phyloP scores from a whole-genome alignment of 2,113 vertebrate genomes.

The Cinclus mexicanus region DNA sequence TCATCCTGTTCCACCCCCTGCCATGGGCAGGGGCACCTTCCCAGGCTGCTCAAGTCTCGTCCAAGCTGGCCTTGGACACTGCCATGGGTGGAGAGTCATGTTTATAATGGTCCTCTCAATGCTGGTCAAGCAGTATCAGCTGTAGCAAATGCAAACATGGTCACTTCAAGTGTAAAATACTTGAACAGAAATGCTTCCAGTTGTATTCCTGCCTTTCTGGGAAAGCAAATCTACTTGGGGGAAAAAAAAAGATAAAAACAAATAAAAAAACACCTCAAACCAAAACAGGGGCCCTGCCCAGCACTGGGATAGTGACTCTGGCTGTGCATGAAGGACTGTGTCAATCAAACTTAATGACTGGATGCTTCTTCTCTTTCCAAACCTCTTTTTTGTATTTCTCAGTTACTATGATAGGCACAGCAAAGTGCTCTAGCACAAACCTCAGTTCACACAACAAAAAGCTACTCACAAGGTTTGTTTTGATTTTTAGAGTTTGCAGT shows the following conservation, averaged over 20 bases:
- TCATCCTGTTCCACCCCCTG: neutral
- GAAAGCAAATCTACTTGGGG: neutral
- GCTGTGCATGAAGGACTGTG: neutral
- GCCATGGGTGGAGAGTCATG: neutral
- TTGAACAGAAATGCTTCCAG: neutral
- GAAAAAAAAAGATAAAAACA: neutral
- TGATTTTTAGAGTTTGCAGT: slow-evolving; percentile 14
- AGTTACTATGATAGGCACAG: neutral
- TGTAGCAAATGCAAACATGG: neutral
- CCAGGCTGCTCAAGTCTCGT: neutral
- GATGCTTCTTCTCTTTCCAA: neutral
- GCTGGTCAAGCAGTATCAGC: neutral
- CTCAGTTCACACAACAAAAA: neutral
- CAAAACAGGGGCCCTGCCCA: neutral
- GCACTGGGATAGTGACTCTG: neutral
- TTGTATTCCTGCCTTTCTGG: neutral
- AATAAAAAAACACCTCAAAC: neutral
- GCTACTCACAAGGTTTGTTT: neutral
- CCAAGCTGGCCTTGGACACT: neutral
- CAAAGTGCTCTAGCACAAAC: neutral
- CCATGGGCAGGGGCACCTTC: neutral
- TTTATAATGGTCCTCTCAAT: fast-evolving
- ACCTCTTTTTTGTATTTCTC: neutral
- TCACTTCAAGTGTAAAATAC: fast-evolving
- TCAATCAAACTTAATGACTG: neutral